These are phyloP conservation scores for Phalacrocorax brasilianus DNA, from an alignment of 2,113 vertebrate genomes.

Conservation along the genomic window DNA sequence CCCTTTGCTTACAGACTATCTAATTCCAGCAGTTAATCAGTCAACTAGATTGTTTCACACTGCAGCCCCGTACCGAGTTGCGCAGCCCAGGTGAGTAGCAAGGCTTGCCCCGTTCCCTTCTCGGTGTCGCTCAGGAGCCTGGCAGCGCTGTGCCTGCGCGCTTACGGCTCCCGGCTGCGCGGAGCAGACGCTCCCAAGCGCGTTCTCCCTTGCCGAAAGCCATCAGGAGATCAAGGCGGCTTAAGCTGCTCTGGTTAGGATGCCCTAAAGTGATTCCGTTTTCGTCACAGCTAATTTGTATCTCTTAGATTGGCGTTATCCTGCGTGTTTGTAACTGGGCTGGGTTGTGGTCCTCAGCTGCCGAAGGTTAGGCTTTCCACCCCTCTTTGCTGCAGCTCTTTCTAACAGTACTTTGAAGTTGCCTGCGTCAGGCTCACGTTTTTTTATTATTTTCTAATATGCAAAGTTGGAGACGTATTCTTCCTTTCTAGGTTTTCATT, in stretches of 20 bases:
- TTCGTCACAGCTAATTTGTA: not conserved
- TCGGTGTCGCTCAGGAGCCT: not conserved
- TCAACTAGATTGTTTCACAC: accelerated
- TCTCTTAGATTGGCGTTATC: not conserved
- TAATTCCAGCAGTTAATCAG: not conserved
- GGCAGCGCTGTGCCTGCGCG: not conserved
- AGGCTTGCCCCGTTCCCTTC: not conserved
- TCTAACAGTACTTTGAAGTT: not conserved
- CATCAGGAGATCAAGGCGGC: not conserved
- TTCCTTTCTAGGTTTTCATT: not conserved
- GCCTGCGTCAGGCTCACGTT: not conserved
- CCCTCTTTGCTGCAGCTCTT: not conserved
- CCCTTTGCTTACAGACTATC: not conserved
- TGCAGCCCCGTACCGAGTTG: not conserved
- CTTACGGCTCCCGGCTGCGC: not conserved
- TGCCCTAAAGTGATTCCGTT: not conserved
- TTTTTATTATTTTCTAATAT: not conserved
- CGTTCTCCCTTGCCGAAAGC: not conserved
- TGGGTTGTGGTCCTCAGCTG: not conserved
- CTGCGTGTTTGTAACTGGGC: not conserved
- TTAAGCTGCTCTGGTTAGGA: not conserved
- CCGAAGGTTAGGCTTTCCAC: not conserved
- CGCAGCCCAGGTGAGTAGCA: not conserved
- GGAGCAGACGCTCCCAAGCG: not conserved
- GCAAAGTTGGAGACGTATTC: not conserved